A percentile compares a stretch with the other conserved stretches of the same genome.
Conservation (phyloP, 2,113 vertebrate species). For the Mola mola region DNA sequence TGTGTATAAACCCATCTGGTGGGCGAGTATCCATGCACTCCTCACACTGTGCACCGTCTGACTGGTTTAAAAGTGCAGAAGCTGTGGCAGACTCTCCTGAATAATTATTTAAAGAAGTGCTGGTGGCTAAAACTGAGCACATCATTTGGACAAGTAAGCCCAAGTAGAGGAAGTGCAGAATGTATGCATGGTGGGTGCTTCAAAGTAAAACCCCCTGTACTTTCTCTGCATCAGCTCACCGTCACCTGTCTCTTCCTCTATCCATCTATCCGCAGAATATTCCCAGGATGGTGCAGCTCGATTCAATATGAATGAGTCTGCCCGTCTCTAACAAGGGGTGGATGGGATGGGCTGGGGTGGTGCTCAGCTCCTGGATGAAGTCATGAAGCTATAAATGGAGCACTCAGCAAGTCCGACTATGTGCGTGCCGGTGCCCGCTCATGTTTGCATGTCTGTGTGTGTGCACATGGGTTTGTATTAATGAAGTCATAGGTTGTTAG, state of each 20-base stretch:
- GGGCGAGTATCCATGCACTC: too few relatives aligned
- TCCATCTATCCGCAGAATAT: conserved; percentile 25
- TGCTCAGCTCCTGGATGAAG: conserved; percentile 58
- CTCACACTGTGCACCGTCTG: too few relatives aligned
- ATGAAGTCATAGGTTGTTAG: conserved; percentile 61
- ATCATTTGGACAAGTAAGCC: neutral
- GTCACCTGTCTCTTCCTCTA: neutral
- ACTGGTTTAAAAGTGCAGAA: neutral
- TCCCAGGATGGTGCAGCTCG: conserved; percentile 34
- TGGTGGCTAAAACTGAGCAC: neutral
- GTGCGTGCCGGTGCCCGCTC: conserved; percentile 14
- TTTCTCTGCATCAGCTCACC: too few relatives aligned
- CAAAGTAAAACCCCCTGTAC: neutral
- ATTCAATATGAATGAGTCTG: conserved; percentile 77
- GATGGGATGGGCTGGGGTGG: neutral
- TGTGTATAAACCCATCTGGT: too few relatives aligned
- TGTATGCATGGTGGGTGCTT: neutral
- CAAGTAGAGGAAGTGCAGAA: neutral
- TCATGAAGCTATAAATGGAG: conserved; percentile 80
- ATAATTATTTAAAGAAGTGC: neutral
- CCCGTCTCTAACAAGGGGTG: conserved; percentile 36
- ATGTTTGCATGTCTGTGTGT: conserved; percentile 13
- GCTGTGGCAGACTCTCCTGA: neutral
- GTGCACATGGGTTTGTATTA: conserved; percentile 25
- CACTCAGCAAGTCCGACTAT: conserved; percentile 70